These are phyloP conservation scores for Drosophila melanica DNA, from an alignment of 1,140 invertebrate genomes.

Conservation along the genomic window DNA sequence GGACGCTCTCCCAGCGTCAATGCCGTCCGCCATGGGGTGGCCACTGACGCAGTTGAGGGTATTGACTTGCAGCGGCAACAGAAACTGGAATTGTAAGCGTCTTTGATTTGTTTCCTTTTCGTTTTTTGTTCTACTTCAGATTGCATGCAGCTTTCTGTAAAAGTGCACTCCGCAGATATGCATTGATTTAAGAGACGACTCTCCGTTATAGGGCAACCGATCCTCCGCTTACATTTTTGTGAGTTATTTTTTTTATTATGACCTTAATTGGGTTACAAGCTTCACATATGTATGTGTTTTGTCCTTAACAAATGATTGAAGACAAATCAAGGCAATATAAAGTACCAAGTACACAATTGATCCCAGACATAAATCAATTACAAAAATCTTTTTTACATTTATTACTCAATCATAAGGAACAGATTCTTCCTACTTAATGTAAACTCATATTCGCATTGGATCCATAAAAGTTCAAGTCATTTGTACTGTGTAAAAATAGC, in stretches of 20 bases:
- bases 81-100: slow-evolving; percentile 72
- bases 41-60: slow-evolving; percentile 57
- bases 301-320: neutral
- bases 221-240: slow-evolving; percentile 1
- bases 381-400: neutral
- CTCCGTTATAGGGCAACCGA: slow-evolving; percentile 18
- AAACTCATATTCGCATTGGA: no score
- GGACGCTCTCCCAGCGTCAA: slow-evolving; percentile 26
- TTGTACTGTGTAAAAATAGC: neutral
- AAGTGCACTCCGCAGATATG: slow-evolving; percentile 16
- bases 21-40: slow-evolving; percentile 41
- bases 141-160: slow-evolving; percentile 34
- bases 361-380: slow-evolving; percentile 12
- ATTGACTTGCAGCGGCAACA: slow-evolving; percentile 64
- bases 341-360: slow-evolving; percentile 5
- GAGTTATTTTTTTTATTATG: slow-evolving; percentile 6
- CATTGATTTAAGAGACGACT: slow-evolving; percentile 10
- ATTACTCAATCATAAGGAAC: neutral
- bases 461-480: neutral
- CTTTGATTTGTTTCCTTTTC: slow-evolving; percentile 35
- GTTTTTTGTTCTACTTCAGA: slow-evolving; percentile 50
- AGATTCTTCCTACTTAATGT: neutral
- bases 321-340: neutral
- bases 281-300: slow-evolving; percentile 1
- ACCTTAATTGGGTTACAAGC: slow-evolving; percentile 36